Percentiles rank a stretch among this genome's conserved stretches.
These are phyloP conservation scores for Caenorhabditis panamensis DNA, from an alignment of 2,888 invertebrate species.

Conservation along the genomic window DNA sequence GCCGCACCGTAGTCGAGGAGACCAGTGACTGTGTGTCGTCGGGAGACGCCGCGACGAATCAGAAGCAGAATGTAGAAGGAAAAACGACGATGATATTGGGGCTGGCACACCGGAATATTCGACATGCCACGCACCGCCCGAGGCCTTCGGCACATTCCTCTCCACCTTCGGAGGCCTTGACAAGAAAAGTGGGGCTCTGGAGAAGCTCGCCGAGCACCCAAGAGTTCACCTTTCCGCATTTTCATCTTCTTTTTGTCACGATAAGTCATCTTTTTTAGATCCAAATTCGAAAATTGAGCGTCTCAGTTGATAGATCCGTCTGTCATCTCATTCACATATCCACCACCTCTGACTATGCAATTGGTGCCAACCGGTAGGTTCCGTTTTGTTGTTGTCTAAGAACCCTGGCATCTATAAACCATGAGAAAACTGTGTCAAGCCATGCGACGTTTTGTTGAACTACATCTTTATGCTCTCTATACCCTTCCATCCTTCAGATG, in stretches of 20 bases:
- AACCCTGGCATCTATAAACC: too few relatives aligned
- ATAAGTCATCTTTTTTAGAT: constrained; percentile 5
- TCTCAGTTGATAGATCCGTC: not conserved
- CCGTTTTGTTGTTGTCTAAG: not conserved
- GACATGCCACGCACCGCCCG: constrained; percentile 38
- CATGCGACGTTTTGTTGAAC: too few relatives aligned
- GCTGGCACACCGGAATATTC: constrained; percentile 57
- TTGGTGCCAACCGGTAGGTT: constrained; percentile 56
- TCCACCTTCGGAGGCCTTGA: constrained; percentile 14
- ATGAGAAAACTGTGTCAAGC: too few relatives aligned
- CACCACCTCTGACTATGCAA: constrained; percentile 42
- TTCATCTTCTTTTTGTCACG: not conserved
- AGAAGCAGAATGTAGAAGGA: constrained; percentile 38
- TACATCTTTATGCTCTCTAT: not conserved
- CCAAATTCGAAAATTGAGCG: constrained; percentile 18
- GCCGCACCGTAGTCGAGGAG: constrained; percentile 51
- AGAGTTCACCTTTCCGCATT: not conserved
- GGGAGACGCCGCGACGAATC: constrained; percentile 44
- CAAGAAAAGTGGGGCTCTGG: constrained; percentile 14
- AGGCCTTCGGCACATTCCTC: constrained; percentile 4
- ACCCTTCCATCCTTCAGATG: constrained; percentile 30
- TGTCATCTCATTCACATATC: not conserved
- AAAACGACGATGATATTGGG: constrained; percentile 52
- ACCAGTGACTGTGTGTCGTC: constrained; percentile 22
- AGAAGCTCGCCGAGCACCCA: constrained; percentile 6